Evolutionary conservation across 2,113 vertebrate genomes (phyloP), one percentile per base, ranked within the genome.

Genomic region (Seriola quinqueradiata): DNA sequence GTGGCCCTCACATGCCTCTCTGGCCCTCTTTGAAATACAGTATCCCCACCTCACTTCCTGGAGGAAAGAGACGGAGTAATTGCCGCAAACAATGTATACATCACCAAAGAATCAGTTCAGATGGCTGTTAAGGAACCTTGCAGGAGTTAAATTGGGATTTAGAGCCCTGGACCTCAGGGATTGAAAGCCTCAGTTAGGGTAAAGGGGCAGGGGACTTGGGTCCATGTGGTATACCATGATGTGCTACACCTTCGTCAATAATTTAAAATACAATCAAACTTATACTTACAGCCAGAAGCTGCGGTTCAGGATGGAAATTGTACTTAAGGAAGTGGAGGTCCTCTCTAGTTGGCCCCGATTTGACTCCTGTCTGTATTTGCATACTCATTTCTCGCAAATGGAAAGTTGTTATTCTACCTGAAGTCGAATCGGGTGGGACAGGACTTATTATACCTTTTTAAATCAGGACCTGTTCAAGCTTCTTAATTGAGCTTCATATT

Each of bases 1-100:
- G 73, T 75, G 77, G 76, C 86, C 87, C 80, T 89, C 70, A 34
- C 77, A 65, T 72, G 75, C 72, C 66, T 74, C 72, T 67, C 34
- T 71, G 58, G 70, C 73, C 82, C 70, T 67, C 48, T 55, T 60
- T 66, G 69, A 63, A 77, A 70, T 40, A 8, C 19, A 46, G 46
- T 50, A 60, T 55, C 11, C 59, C 32, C 14, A 36, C 17, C 25
- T 65, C 46, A n/a, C 68, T 32, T 71, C 34, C 65, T 75, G 75
- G 8, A 65, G 32, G 16, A 54, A 48, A 44, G 44, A 60, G 63
- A 78, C 25, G 50, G 48, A 25, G 2, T 8, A n/a, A 48, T 8
- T 21, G 5, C 10, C 38, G 25, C 36, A 78, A 25, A 72, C 46
- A 50, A 2, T 58, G 36, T n/a, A 21, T 17, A 48, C 19, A 55